Evolutionary conservation across 1,140 invertebrate genomes (phyloP), one percentile per base, ranked within the genome.

Genomic region (Achroia grisella): DNA sequence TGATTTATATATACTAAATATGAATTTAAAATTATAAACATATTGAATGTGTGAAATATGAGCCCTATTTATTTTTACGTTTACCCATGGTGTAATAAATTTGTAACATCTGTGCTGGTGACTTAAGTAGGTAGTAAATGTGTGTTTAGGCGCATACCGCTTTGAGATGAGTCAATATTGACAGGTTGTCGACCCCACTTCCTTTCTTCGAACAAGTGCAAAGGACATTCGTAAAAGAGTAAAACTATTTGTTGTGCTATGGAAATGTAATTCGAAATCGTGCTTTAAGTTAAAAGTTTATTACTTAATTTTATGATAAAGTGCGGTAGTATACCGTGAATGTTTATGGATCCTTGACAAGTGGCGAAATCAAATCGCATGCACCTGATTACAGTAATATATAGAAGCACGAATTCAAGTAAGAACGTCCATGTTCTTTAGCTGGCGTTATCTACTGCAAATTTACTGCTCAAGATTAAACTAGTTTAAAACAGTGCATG

Each of bases 391-490:
- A 70, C 49, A 57, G 44, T 50, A 49, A 62, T 70, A 73, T 75
- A 73, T 53, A 61, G 56, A 74, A 50, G 61, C 68, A 71, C 60
- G 55, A 71, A 67, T 67, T 54, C 68, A 53, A 58, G 56, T 54
- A 52, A 55, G 48, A 56, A 57, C 64, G 71, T 50, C 62, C 64
- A 55, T 73, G 73, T 81, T 65, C 47, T 46, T 51, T 53, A 69
- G 62, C 62, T 52, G 48, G 59, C 61, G 69, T 68, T 77, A 84
- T 78, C 68, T 73, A 58, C 67, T 65, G 63, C 65, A 60, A 78
- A 80, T 80, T 80, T 79, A 84, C 68, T 64, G 55, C 58, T 52
- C 55, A 40, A 77, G 67, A 75, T 78, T 74, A 75, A 62, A 73
- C 60, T 66, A 70, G 67, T 65, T 66, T 65, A 62, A 74, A 71